phyloP scores from a whole-genome alignment of 2,113 vertebrate genomes.

The Delphinapterus leucas region DNA sequence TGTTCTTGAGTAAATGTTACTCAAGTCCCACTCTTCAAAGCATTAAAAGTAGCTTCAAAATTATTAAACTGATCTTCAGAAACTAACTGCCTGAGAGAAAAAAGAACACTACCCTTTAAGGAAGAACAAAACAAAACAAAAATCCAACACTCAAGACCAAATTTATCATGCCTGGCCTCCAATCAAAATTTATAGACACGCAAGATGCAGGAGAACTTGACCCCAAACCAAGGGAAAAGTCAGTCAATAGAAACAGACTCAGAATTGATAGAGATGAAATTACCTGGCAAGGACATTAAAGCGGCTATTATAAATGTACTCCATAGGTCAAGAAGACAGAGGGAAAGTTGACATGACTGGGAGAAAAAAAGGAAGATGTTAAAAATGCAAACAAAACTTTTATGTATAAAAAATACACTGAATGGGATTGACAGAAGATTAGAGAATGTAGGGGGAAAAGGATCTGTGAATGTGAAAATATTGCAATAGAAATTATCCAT shows the following conservation, averaged over 20 bases:
- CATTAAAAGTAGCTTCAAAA: not conserved
- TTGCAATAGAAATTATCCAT: not conserved
- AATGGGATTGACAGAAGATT: not conserved
- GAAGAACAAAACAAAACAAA: not conserved
- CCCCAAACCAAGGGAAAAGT: not conserved
- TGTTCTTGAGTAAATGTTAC: not conserved
- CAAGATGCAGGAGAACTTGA: not conserved
- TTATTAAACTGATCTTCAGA: not conserved
- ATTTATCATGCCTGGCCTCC: not conserved
- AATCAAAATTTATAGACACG: not conserved
- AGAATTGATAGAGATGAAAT: slow-evolving; percentile 5
- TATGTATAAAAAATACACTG: not conserved
- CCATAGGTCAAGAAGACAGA: not conserved
- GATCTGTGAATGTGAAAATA: not conserved
- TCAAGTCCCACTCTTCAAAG: not conserved
- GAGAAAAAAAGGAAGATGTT: not conserved
- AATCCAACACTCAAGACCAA: not conserved
- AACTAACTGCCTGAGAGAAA: not conserved
- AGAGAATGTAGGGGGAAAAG: not conserved
- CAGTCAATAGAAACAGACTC: not conserved
- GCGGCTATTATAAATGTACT: not conserved
- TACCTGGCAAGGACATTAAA: not conserved
- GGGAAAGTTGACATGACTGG: not conserved
- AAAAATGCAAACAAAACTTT: not conserved
- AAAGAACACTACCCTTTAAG: not conserved